Base-by-base conservation (phyloP, 2,888 invertebrate genomes). In the Pseudococcus longispinus region DNA sequence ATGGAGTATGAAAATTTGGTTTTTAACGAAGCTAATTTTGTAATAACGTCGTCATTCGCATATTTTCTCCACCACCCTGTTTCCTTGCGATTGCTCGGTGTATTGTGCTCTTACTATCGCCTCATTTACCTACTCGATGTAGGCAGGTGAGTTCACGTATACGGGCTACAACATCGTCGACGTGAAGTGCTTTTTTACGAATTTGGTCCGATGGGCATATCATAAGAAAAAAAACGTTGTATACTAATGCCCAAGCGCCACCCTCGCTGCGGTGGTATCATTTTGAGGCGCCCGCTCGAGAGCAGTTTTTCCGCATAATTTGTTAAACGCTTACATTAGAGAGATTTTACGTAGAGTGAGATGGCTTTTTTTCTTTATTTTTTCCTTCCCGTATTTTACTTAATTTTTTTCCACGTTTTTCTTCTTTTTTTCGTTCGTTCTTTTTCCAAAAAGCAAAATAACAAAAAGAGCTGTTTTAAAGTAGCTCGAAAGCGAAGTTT, bases 21-120 rank as follows among this genome's bases (percentile, higher is more conserved):
- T 74, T 74, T 74, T 74, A 74, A 74, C 74, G 74, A 74, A 74
- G 37, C 74, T 74, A 74, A 74, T 74, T 74, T 37, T n/a, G 74
- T 74, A 74, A 74, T 74, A 74, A 74, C 37, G 65, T 65, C 23
- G 11, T 26, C 15, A 4, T 65, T 65, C 65, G 65, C 26, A 20
- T 65, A 26, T 26, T 65, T 65, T 65, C 26, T 26, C 26, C 26
- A 5, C 2, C 26, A 6, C 26, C 26, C 65, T 65, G 23, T 13
- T 65, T 26, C 65, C 65, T 23, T 26, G 26, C 26, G 23, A n/a
- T n/a, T n/a, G n/a, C n/a, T n/a, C n/a, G n/a, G n/a, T n/a, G n/a
- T n/a, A n/a, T n/a, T n/a, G n/a, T n/a, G n/a, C n/a, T n/a, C n/a
- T n/a, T n/a, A n/a, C n/a, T n/a, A n/a, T n/a, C n/a, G n/a, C n/a